These are phyloP conservation scores for Altica lythri DNA, from an alignment of 2,888 invertebrate genomes.

Conservation along the genomic window DNA sequence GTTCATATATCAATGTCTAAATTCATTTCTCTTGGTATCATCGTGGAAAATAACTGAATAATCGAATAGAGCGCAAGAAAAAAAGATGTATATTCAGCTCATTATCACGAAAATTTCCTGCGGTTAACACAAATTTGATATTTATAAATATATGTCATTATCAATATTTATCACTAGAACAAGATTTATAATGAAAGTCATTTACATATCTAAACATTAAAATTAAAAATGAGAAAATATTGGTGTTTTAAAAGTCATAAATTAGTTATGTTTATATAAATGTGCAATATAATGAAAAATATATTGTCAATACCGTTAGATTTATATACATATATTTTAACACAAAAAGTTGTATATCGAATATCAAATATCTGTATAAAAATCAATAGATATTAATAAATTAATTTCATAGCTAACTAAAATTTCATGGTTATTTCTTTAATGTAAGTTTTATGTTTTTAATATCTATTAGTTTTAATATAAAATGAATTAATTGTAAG, in stretches of 20 bases:
- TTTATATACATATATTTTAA: too few species aligned
- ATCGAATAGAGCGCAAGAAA: not conserved
- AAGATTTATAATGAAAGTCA: conserved; percentile 6
- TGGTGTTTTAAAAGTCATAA: conserved; percentile 3
- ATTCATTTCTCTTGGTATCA: too few species aligned
- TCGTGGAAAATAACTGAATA: not conserved
- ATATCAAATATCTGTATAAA: too few species aligned
- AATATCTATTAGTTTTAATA: too few species aligned
- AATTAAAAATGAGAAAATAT: conserved; percentile 4
- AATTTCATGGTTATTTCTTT: too few species aligned
- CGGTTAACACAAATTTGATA: conserved; percentile 1
- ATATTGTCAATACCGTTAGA: too few species aligned
- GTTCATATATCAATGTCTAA: too few species aligned
- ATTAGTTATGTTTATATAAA: not conserved
- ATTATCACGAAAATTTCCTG: conserved; percentile 1
- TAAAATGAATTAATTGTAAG: too few species aligned
- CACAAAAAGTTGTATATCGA: too few species aligned
- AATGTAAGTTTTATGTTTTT: too few species aligned
- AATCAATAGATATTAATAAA: too few species aligned
- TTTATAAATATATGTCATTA: conserved; percentile 11
- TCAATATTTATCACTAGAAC: conserved; percentile 8
- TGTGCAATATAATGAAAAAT: conserved; percentile 11
- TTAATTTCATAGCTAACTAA: too few species aligned
- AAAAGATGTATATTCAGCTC: not conserved
- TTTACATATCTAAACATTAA: conserved; percentile 10